These are phyloP conservation scores for Cirrhinus molitorella DNA, from an alignment of 2,797 vertebrate genomes.

Conservation along the genomic window DNA sequence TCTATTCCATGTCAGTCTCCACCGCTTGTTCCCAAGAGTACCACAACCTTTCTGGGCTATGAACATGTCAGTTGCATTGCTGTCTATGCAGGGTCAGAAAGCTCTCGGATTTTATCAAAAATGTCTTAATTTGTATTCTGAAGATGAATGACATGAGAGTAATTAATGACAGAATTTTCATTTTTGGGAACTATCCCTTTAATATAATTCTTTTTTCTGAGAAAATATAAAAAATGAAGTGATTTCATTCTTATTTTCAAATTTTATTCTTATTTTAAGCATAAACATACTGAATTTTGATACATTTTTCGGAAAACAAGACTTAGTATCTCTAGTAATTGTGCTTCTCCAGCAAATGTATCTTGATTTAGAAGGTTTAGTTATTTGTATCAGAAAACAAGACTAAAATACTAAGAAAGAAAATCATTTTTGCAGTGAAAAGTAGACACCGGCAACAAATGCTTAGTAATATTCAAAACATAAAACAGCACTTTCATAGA, in stretches of 20 bases:
- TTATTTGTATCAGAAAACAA: background rate
- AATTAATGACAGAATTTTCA: no score
- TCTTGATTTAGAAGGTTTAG: background rate
- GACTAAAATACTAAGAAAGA: background rate
- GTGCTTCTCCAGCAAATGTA: background rate
- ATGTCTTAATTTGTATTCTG: no score
- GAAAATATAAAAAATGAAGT: no score
- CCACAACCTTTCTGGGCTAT: no score
- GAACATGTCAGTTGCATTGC: no score
- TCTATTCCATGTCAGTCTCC: no score
- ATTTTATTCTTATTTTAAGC: background rate
- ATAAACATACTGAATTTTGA: background rate
- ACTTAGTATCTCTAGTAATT: background rate
- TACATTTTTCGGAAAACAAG: background rate
- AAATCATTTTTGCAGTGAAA: background rate
- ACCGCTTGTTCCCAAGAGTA: no score
- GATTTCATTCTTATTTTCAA: background rate
- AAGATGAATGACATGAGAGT: no score
- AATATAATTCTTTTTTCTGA: no score
- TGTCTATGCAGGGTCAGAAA: no score
- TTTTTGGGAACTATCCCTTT: no score
- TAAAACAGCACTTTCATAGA: background rate
- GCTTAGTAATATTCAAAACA: constrained; percentile 6
- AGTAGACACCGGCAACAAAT: background rate
- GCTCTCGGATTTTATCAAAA: no score